phyloP scores from a whole-genome alignment of 1,140 invertebrate species.

The Ctenoplectra terminalis region DNA sequence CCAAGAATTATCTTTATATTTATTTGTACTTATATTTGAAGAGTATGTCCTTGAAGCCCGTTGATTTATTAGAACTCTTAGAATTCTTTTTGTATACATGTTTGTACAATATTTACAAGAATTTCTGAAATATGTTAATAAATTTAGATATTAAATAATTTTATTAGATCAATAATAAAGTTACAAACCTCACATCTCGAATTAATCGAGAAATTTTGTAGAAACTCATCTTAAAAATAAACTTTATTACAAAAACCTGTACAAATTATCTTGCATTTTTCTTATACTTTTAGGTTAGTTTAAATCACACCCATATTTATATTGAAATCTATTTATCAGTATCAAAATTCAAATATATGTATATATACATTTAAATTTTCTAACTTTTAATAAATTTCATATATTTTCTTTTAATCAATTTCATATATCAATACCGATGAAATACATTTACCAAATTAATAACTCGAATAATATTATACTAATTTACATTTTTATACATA shows the following conservation, averaged over 20 bases:
- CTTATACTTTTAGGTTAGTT: conserved; percentile 6
- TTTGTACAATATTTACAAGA: conserved; percentile 12
- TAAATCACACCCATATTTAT: background rate
- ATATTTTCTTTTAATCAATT: background rate
- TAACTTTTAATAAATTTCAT: too few relatives aligned
- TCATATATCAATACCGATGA: background rate
- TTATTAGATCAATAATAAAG: background rate
- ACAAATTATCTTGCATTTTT: background rate
- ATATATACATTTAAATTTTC: background rate
- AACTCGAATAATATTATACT: background rate
- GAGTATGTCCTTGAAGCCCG: background rate
- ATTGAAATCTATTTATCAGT: background rate
- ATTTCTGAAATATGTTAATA: conserved; percentile 23
- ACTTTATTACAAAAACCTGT: background rate
- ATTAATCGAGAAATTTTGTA: conserved; percentile 20
- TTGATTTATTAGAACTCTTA: background rate
- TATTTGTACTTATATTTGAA: conserved; percentile 10
- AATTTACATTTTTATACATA: background rate
- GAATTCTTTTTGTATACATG: background rate
- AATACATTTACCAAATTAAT: background rate
- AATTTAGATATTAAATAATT: background rate
- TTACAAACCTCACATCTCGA: conserved; percentile 39
- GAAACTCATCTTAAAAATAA: conserved; percentile 15
- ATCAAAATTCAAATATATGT: background rate
- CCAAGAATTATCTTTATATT: conserved; percentile 52